Percentiles rank a stretch among this genome's conserved stretches.
Evolutionary conservation across 35 echinoderm and acorn worm genomes (phyloP).

Genomic region (Ophiothrix spiculata): DNA sequence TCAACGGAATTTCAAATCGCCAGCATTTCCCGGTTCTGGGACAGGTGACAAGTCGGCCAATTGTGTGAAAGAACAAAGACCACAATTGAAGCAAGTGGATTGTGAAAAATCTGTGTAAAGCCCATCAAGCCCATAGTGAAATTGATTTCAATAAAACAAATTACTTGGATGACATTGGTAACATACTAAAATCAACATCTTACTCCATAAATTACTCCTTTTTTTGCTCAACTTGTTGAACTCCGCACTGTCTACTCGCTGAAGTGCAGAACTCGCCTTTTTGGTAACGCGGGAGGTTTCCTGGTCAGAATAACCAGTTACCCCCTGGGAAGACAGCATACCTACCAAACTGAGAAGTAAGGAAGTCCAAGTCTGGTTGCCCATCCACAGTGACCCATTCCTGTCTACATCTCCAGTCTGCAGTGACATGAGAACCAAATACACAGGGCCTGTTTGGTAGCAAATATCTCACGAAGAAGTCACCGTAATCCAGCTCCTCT

Average conservation of each 20-base stretch:
- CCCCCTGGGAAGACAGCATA: neutral
- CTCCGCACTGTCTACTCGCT: neutral
- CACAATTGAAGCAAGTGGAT: too few relatives aligned
- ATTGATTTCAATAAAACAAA: too few relatives aligned
- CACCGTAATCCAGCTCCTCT: constrained; percentile 31
- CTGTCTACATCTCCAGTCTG: constrained; percentile 34
- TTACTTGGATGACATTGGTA: too few relatives aligned
- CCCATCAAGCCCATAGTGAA: too few relatives aligned
- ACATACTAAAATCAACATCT: too few relatives aligned
- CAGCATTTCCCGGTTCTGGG: too few relatives aligned
- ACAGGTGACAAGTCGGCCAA: too few relatives aligned
- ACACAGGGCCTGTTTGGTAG: constrained; percentile 63
- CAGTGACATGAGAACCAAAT: constrained; percentile 27
- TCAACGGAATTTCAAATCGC: too few relatives aligned
- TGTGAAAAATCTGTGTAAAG: too few relatives aligned
- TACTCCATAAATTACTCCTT: too few relatives aligned
- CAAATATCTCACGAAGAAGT: constrained; percentile 47
- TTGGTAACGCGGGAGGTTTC: neutral
- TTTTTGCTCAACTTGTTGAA: too few relatives aligned
- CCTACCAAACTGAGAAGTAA: constrained; percentile 59
- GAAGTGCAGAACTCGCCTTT: neutral
- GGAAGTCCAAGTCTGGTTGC: constrained; percentile 56
- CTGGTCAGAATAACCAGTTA: neutral
- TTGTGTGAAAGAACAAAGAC: too few relatives aligned
- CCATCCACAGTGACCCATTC: constrained; percentile 65